Evolutionary conservation across 1,140 invertebrate species (phyloP), one percentile per base, ranked within the genome.

Genomic region (Bombus haemorrhoidalis): DNA sequence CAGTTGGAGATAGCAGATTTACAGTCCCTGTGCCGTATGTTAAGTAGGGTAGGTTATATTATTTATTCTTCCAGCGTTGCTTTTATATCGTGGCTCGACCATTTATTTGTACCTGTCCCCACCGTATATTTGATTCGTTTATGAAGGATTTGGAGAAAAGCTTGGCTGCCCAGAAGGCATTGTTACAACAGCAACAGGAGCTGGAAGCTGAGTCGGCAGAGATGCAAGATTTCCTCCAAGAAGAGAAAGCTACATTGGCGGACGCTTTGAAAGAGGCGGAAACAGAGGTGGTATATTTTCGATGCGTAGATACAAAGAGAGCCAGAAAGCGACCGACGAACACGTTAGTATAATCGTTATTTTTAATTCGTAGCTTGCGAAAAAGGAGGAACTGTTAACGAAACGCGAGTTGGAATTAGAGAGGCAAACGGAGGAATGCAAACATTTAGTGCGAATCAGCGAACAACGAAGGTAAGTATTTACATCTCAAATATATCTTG

Each of bases 181-280:
- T 98, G 47, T 87, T 96, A 2, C 97, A 97, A 89, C 97, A 97
- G 86, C 96, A 97, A 78, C 96, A 97, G 75, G 97, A 97, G 90
- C 93, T 96, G 4, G 97, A 98, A 91, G 95, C 95, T 9, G 97
- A 98, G 90, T 96, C 97, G 13, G 95, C 96, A 6, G 97, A 98
- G 92, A 94, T 98, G 90, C 96, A 97, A 91, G 97, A 98, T 85
- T 98, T 98, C 86, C 95, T 98, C 82, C 97, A 97, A 93, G 96
- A 97, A 72, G 97, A 98, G 92, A 98, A 98, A 93, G 95, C 96
- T 2, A 96, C 97, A 3, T 93, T 98, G 81, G 95, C 95, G 28
- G 97, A 98, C 90, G 96, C 97, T 1, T 94, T 98, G 37, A 96
- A 97, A 43, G 98, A 98, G 83, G 94, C 97, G 13, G 98, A 98